phyloP scores from a whole-genome alignment of 2,888 invertebrate species.

The Melinopterus prodromus region DNA sequence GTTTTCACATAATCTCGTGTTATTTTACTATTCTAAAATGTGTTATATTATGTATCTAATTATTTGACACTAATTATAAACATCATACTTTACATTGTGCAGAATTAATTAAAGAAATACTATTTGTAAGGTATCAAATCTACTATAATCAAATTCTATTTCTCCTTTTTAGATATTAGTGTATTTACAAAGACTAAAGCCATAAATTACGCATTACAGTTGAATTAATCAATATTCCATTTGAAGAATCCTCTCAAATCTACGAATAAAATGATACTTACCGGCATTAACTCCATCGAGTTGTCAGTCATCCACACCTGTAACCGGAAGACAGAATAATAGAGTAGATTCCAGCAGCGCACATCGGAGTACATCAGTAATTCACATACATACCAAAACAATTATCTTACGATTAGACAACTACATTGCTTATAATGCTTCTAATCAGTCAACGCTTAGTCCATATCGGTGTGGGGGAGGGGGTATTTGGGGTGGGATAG shows the following conservation, averaged over 20 bases:
- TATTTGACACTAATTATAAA: too few relatives aligned
- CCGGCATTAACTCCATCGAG: slow-evolving; percentile 81
- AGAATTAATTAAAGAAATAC: too few relatives aligned
- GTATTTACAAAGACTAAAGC: too few relatives aligned
- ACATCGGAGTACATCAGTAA: not conserved
- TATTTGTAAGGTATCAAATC: too few relatives aligned
- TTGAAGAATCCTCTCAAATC: not conserved
- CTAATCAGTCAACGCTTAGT: not conserved
- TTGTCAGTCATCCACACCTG: slow-evolving; percentile 83
- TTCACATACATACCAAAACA: slow-evolving; percentile 22
- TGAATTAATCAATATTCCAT: not conserved
- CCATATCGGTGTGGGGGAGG: not conserved
- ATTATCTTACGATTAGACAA: slow-evolving; percentile 8
- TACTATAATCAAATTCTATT: too few relatives aligned
- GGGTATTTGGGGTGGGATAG: slow-evolving; percentile 6
- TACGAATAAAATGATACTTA: slow-evolving; percentile 63
- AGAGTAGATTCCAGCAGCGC: not conserved
- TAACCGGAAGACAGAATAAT: slow-evolving; percentile 47
- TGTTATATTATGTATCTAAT: too few relatives aligned
- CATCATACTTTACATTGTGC: too few relatives aligned
- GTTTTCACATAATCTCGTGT: too few relatives aligned
- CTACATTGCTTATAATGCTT: not conserved
- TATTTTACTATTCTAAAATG: too few relatives aligned
- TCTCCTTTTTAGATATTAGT: too few relatives aligned
- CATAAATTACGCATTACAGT: not conserved